Evolutionary conservation across 2,888 invertebrate genomes (phyloP).

Genomic region (Choristoneura rosaceana): DNA sequence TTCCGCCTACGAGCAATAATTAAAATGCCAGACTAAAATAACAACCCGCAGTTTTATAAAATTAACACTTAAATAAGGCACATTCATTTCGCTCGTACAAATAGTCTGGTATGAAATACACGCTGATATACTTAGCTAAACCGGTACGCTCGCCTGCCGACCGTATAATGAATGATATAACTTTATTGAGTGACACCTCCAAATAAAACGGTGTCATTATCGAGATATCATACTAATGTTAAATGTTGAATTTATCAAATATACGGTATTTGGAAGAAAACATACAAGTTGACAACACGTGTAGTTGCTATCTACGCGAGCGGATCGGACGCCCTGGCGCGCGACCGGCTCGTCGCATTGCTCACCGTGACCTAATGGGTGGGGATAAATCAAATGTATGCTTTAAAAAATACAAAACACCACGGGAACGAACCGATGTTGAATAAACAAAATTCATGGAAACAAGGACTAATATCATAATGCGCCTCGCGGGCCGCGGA

Average conservation of each 20-base stretch:
- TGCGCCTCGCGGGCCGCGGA: conserved; percentile 70
- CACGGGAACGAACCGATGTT: conserved; percentile 67
- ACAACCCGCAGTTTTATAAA: conserved; percentile 1
- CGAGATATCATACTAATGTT: conserved; percentile 78
- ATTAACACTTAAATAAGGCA: conserved; percentile 7
- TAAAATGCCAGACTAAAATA: background rate
- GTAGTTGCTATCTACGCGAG: conserved; percentile 79
- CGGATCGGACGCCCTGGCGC: conserved; percentile 80
- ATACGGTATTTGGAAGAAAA: conserved; percentile 81
- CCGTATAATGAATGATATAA: conserved; percentile 47
- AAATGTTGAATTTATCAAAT: conserved; percentile 80
- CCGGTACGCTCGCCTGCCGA: conserved; percentile 17
- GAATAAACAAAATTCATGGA: conserved; percentile 84
- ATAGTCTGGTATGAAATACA: background rate
- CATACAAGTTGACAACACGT: conserved; percentile 85
- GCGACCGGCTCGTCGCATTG: conserved; percentile 73
- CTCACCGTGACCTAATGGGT: conserved; percentile 83
- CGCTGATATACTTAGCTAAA: background rate
- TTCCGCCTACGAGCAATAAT: background rate
- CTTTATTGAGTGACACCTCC: conserved; percentile 74
- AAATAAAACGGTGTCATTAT: conserved; percentile 74
- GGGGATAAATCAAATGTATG: conserved; percentile 80
- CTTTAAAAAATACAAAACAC: conserved; percentile 69
- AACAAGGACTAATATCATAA: conserved; percentile 81
- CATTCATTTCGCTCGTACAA: background rate